Evolutionary conservation across 92 coral and sea anemone species (phyloP), one percentile per base, ranked within the genome.

Genomic region (Paramuricea clavata): DNA sequence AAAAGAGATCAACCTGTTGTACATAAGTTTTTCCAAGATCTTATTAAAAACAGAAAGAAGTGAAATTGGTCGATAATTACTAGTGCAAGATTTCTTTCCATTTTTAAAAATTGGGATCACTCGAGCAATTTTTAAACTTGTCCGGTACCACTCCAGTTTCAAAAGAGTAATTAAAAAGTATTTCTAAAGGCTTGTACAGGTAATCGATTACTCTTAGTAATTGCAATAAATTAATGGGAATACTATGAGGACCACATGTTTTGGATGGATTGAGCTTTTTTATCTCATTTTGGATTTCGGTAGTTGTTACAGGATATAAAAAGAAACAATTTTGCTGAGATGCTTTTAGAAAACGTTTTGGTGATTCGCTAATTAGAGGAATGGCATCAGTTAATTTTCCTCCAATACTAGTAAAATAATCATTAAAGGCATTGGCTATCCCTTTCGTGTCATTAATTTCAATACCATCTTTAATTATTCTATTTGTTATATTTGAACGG

Each of bases 21-120:
- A 36, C 8, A 36, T 2, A 36, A 36, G 8, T 2, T 2, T 2
- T 36, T 62, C 71, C 12, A 62, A 15, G n/a, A 62, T 62, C n/a
- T 62, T 28, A 62, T n/a, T 62, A 33, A 62, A 62, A 13, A 62
- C n/a, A 12, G 71, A 25, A 26, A 62, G 34, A 33, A 62, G 71
- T 62, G 71, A 62, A 25, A 62, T 62, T 62, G 71, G 71, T n/a
- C 71, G 17, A 33, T 62, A 62, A 33, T 62, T 62, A 12, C n/a
- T 62, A 26, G 34, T 1, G 71, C 34, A 26, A 26, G 34, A 13
- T 62, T 26, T 15, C 17, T 28, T 26, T 28, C 34, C 34, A n/a
- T 62, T 62, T 62, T 62, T 62, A 16, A 62, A 62, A 62, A 12
- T 33, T n/a, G n/a, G n/a, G n/a, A n/a, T n/a, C n/a, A n/a, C n/a